Percentiles rank a stretch among this genome's conserved stretches.
These are phyloP conservation scores for Misgurnus anguillicaudatus DNA, from an alignment of 2,113 vertebrate genomes.

Conservation along the genomic window DNA sequence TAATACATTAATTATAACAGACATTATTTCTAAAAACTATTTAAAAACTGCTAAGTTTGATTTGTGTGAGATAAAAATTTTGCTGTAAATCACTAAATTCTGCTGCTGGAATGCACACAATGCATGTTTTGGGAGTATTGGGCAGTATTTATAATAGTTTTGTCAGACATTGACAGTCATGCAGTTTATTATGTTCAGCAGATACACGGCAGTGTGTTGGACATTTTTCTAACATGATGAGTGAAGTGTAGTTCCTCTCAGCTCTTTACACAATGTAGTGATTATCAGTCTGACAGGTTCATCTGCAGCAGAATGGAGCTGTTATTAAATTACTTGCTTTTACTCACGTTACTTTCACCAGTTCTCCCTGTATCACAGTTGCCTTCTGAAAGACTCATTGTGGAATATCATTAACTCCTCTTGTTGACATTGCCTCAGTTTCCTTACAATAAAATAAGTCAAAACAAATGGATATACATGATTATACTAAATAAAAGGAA, in stretches of 20 bases:
- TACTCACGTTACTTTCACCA: neutral
- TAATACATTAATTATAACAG: too few relatives aligned
- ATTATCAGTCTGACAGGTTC: slow-evolving; percentile 33
- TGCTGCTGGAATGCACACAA: neutral
- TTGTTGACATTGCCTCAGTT: slow-evolving; percentile 12
- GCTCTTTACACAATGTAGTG: slow-evolving; percentile 12
- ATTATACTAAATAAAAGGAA: too few relatives aligned
- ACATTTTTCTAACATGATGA: slow-evolving; percentile 12
- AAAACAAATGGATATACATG: too few relatives aligned
- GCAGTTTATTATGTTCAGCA: neutral
- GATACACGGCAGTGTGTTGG: neutral
- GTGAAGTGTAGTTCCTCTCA: slow-evolving; percentile 33
- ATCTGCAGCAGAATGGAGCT: slow-evolving; percentile 38
- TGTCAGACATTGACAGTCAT: neutral
- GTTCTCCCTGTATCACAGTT: slow-evolving; percentile 19
- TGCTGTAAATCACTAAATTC: too few relatives aligned
- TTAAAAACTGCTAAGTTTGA: too few relatives aligned
- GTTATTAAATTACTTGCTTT: slow-evolving; percentile 19
- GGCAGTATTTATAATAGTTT: too few relatives aligned
- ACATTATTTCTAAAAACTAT: too few relatives aligned
- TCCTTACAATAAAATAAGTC: too few relatives aligned
- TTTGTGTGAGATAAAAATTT: too few relatives aligned
- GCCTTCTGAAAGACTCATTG: neutral
- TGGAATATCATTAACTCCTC: slow-evolving; percentile 30
- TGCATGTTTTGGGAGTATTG: neutral